Percentiles rank a stretch among this genome's conserved stretches.
phyloP scores from a whole-genome alignment of 2,888 invertebrate genomes.

The Polyommatus icarus region DNA sequence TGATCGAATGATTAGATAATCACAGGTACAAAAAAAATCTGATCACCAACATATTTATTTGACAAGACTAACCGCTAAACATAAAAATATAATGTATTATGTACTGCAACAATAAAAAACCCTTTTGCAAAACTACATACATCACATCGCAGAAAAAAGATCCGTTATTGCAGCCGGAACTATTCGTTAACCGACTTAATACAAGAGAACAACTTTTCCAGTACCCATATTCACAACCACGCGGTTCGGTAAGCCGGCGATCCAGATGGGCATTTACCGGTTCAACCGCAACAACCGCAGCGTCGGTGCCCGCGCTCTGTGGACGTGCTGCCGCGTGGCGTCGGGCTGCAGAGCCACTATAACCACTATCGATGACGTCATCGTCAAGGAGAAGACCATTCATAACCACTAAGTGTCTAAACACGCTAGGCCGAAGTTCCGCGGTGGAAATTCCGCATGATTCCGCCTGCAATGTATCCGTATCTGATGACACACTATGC shows the following conservation, averaged over 20 bases:
- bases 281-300: constrained; percentile 45
- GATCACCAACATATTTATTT: too few species aligned
- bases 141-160: neutral
- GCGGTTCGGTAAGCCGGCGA: constrained; percentile 47
- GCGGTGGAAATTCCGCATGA: too few species aligned
- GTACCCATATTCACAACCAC: constrained; percentile 44
- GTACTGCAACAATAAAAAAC: neutral
- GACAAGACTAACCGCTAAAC: too few species aligned
- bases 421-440: too few species aligned
- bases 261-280: constrained; percentile 45
- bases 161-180: neutral
- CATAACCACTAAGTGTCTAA: constrained; percentile 44
- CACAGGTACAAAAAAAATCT: too few species aligned
- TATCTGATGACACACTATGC: too few species aligned
- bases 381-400: constrained; percentile 42
- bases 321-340: constrained; percentile 46
- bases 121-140: neutral
- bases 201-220: constrained; percentile 35
- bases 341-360: constrained; percentile 45
- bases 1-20: too few species aligned
- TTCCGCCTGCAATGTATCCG: too few species aligned
- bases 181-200: neutral
- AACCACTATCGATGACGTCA: constrained; percentile 44
- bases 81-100: neutral
- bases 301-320: constrained; percentile 40